Conservation (phyloP, 2,888 invertebrate genomes). For the Icerya purchasi region DNA sequence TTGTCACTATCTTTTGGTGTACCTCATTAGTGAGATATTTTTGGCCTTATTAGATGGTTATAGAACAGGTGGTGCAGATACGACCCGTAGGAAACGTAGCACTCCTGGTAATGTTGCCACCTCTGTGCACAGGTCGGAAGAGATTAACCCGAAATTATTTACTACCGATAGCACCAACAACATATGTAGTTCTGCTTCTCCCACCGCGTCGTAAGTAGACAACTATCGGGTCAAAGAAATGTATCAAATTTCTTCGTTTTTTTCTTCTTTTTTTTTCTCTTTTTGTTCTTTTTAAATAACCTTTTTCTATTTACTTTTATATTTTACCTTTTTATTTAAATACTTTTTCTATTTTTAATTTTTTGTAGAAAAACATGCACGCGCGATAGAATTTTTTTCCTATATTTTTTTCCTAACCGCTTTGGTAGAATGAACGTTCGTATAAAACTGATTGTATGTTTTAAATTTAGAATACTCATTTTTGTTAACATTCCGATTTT, state of each 20-base stretch:
- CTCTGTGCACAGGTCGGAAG: not conserved
- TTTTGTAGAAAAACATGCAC: not conserved
- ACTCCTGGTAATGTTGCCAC: not conserved
- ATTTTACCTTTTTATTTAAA: not conserved
- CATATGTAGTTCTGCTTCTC: not conserved
- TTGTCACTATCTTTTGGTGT: no score
- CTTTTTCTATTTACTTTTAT: not conserved
- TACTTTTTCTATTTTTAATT: not conserved
- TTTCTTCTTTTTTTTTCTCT: not conserved
- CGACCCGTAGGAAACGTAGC: not conserved
- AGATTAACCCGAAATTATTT: not conserved
- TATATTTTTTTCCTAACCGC: not conserved
- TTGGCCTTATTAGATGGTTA: not conserved
- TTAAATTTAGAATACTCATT: no score
- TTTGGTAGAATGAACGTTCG: no score
- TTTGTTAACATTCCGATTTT: no score
- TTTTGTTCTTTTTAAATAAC: not conserved
- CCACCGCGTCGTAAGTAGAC: not conserved
- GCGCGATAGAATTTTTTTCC: not conserved
- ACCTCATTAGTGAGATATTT: no score
- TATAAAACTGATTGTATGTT: no score
- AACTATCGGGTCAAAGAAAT: no score
- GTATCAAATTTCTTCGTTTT: not conserved
- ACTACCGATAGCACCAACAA: not conserved
- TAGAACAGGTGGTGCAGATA: not conserved